Conservation (phyloP, 2,113 vertebrate genomes). For the Nothocercus nigrocapillus region DNA sequence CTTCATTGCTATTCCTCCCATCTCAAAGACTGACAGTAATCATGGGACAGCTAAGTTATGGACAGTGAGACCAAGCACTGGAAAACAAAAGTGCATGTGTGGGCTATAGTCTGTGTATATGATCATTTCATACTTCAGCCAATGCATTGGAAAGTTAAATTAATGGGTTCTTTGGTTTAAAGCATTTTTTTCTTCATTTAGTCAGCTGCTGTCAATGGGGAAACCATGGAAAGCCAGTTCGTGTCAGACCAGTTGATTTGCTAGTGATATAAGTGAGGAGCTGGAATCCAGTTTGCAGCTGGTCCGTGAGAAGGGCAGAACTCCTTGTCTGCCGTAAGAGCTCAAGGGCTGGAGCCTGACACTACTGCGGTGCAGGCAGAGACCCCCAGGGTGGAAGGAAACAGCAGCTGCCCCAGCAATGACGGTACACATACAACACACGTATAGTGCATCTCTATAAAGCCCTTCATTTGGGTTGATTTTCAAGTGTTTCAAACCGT, state of each 20-base stretch:
- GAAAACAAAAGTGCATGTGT: background rate
- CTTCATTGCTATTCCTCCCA: background rate
- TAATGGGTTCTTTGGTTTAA: background rate
- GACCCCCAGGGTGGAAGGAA: background rate
- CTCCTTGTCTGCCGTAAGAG: background rate
- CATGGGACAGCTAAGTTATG: constrained; percentile 28
- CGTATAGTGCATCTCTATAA: background rate
- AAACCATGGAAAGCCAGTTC: background rate
- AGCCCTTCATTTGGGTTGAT: background rate
- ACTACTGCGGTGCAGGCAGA: background rate
- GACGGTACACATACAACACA: background rate
- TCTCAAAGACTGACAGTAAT: background rate
- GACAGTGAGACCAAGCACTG: constrained; percentile 35
- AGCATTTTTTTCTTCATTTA: background rate
- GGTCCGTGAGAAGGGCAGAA: background rate
- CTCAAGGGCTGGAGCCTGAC: background rate
- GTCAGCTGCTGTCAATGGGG: background rate
- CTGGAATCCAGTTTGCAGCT: background rate
- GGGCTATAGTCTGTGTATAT: background rate
- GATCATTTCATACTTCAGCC: background rate
- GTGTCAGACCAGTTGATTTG: background rate
- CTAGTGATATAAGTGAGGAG: background rate
- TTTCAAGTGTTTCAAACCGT: background rate
- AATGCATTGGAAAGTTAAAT: background rate
- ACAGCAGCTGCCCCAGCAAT: background rate